A percentile compares a stretch with the other conserved stretches of the same genome.
phyloP scores from a whole-genome alignment of 2,888 invertebrate species.

The Dorcus parallelipipedus region DNA sequence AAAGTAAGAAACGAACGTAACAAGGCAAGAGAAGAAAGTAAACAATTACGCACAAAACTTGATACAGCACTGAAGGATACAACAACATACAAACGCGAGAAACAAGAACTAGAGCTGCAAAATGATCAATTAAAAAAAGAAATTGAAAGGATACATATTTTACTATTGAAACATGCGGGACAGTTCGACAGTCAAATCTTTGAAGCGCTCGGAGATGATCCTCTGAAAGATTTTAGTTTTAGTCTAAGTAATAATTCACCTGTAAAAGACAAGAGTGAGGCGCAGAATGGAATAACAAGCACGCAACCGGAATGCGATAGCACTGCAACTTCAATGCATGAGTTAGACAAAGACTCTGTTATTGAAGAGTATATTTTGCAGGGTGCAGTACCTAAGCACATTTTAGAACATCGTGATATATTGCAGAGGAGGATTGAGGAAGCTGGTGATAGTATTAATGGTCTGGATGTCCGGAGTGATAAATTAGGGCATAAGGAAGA shows the following conservation, averaged over 20 bases:
- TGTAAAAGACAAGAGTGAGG: conserved; percentile 30
- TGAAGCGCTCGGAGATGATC: conserved; percentile 51
- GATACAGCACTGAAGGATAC: conserved; percentile 77
- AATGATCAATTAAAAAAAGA: conserved; percentile 74
- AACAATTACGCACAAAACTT: conserved; percentile 75
- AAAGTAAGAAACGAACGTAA: conserved; percentile 91
- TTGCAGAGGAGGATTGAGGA: conserved; percentile 40
- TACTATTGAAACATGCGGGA: conserved; percentile 66
- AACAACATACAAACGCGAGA: conserved; percentile 70
- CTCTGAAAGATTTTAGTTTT: conserved; percentile 46
- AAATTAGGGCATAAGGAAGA: conserved; percentile 47
- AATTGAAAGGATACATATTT: conserved; percentile 72
- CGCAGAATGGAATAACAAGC: conserved; percentile 40
- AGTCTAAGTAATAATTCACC: conserved; percentile 38
- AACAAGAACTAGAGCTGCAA: conserved; percentile 72
- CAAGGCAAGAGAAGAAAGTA: conserved; percentile 86
- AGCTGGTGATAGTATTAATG: conserved; percentile 47
- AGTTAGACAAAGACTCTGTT: conserved; percentile 34
- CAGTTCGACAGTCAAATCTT: conserved; percentile 60
- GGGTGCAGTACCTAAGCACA: conserved; percentile 61
- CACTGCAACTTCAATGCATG: conserved; percentile 36
- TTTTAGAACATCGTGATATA: conserved; percentile 45
- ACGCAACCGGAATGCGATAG: conserved; percentile 44
- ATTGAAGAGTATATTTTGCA: conserved; percentile 63
- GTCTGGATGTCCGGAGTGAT: conserved; percentile 37